A percentile compares a stretch with the other conserved stretches of the same genome.
Conservation (phyloP, 2,888 invertebrate genomes). For the Meteorus cinctellus region DNA sequence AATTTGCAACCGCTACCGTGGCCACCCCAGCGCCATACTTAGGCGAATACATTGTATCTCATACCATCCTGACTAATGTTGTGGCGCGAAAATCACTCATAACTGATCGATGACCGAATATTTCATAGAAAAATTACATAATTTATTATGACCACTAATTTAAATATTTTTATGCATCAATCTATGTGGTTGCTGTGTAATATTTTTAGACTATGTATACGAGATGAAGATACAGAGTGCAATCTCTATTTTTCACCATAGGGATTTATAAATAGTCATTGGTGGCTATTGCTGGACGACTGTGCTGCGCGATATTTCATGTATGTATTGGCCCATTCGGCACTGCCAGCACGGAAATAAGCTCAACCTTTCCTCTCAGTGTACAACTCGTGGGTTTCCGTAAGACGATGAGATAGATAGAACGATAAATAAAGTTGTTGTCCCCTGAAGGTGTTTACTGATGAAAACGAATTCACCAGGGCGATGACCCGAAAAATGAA, state of each 20-base stretch:
- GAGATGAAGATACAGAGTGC: slow-evolving; percentile 43
- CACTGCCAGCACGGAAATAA: slow-evolving; percentile 58
- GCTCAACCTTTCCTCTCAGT: slow-evolving; percentile 41
- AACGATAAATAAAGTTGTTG: no score
- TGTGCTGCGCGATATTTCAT: slow-evolving; percentile 52
- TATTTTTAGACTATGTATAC: slow-evolving; percentile 22
- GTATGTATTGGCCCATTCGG: slow-evolving; percentile 53
- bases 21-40: slow-evolving; percentile 66
- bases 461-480: no score
- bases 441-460: no score
- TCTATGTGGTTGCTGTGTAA: neutral
- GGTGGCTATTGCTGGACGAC: slow-evolving; percentile 57
- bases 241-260: slow-evolving; percentile 55
- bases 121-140: neutral
- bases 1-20: slow-evolving; percentile 66
- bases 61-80: slow-evolving; percentile 64
- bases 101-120: neutral
- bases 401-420: neutral
- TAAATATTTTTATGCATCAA: neutral
- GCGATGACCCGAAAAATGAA: no score
- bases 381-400: slow-evolving; percentile 7
- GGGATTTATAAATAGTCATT: slow-evolving; percentile 53
- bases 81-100: slow-evolving; percentile 46
- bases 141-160: neutral
- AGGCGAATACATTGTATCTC: slow-evolving; percentile 68